Evolutionary conservation across 2,888 invertebrate species (phyloP), one percentile per base, ranked within the genome.

Genomic region (Drosophila borborema): DNA sequence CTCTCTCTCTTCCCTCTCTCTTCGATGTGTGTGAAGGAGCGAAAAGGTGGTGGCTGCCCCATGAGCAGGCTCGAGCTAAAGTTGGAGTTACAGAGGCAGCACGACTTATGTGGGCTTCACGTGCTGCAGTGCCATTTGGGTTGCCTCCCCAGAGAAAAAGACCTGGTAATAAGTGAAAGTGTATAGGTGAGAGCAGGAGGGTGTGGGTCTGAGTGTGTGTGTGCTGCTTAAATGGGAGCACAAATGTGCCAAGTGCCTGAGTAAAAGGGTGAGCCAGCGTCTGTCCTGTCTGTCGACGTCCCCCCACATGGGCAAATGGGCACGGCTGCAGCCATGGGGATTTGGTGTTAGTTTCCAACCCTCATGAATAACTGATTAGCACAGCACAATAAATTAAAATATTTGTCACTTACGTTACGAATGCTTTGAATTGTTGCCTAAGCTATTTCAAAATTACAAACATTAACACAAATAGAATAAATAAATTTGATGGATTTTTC

Each of bases 331-430:
- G 60, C 75, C 49, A 53, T 63, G 65, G 63, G 69, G 51, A 53
- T 45, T 60, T 53, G 75, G 76, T 74, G 74, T 81, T 82, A 71
- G 61, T 65, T 72, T 62, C 12, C 84, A 77, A 72, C 78, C 86
- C 86, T 74, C 72, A 80, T 81, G 85, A 87, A 84, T 84, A 87
- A 66, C 77, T 85, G 80, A 85, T 84, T 80, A 86, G 72, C 78
- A 70, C 78, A 70, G 75, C 74, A 68, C 78, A 84, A 84, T 86
- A 85, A 86, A 85, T 84, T 82, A 45, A 71, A 82, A 80, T 76
- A 73, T 80, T 82, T 84, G 71, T 87, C 86, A 85, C 88, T 76
- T 77, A 48, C 40, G 53, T n/a, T 23, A 31, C 56, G 59, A 73
- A 71, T 75, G 70, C 54, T 66, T 65, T 18, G 72, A 70, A 75